phyloP scores from a whole-genome alignment of 2,797 vertebrate genomes.

The Gobionotothen gibberifrons region DNA sequence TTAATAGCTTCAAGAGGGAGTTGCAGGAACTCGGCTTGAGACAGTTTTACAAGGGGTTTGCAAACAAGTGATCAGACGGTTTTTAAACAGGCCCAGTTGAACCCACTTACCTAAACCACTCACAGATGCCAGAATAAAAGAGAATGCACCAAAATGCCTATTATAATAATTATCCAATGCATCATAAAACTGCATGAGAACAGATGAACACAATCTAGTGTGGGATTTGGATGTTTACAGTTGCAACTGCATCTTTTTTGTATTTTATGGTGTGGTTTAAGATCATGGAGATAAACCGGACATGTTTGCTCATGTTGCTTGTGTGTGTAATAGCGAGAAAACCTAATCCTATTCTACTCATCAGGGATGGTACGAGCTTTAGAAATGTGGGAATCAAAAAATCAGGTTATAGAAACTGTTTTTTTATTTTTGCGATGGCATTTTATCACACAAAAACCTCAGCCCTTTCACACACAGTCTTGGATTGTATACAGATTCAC shows the following conservation, averaged over 20 bases:
- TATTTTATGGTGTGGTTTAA: slow-evolving; percentile 19
- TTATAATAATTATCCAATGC: neutral
- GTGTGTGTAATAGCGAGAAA: neutral
- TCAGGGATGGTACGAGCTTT: neutral
- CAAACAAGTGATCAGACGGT: slow-evolving; percentile 19
- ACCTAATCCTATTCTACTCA: neutral
- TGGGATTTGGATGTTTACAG: neutral
- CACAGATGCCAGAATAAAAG: neutral
- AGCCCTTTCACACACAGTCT: neutral
- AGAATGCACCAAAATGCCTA: neutral
- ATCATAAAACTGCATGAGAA: slow-evolving; percentile 16
- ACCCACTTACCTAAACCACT: slow-evolving; percentile 8
- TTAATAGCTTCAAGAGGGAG: neutral
- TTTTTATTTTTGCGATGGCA: neutral
- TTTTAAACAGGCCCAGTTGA: slow-evolving; percentile 4
- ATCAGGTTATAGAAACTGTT: neutral
- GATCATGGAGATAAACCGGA: slow-evolving; percentile 13
- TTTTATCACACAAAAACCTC: neutral
- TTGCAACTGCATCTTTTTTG: neutral
- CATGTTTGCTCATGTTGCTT: slow-evolving; percentile 1
- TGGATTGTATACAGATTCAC: slow-evolving; percentile 6
- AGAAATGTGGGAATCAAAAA: neutral
- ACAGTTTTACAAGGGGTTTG: slow-evolving; percentile 1
- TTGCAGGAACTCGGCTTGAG: neutral
- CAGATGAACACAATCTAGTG: neutral